Evolutionary conservation across 2,888 invertebrate genomes (phyloP).

Genomic region (Orthonychiurus folsomi): DNA sequence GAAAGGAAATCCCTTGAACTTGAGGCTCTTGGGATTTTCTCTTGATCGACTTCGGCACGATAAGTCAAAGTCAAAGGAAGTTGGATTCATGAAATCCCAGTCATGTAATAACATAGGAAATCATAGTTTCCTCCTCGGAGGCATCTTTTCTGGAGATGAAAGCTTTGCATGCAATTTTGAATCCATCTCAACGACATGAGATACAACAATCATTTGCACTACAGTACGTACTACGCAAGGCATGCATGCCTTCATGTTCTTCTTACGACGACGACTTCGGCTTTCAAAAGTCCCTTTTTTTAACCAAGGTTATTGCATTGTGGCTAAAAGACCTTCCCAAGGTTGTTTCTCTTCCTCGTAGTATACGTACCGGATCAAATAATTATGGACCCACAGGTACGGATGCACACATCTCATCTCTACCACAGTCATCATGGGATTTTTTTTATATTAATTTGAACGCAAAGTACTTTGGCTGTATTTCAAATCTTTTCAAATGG

Average conservation of each 20-base stretch:
- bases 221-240: too few relatives aligned
- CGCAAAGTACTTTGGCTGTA: too few relatives aligned
- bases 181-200: too few relatives aligned
- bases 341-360: conserved; percentile 18
- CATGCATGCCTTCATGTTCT: background rate
- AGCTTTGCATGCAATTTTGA: too few relatives aligned
- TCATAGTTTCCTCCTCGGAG: background rate
- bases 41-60: background rate
- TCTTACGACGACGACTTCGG: background rate
- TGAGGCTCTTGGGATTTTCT: too few relatives aligned
- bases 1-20: too few relatives aligned
- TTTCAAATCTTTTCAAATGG: too few relatives aligned
- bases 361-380: background rate
- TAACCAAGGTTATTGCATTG: conserved; percentile 9
- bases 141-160: background rate
- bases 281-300: background rate
- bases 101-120: background rate
- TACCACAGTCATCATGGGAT: too few relatives aligned
- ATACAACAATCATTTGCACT: too few relatives aligned
- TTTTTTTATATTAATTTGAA: too few relatives aligned
- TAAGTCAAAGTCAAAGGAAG: background rate
- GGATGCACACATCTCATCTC: too few relatives aligned
- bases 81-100: background rate
- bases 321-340: conserved; percentile 22
- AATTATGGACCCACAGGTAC: too few relatives aligned